Conservation (phyloP, 1,140 invertebrate species). For the Procambarus virginalis region DNA sequence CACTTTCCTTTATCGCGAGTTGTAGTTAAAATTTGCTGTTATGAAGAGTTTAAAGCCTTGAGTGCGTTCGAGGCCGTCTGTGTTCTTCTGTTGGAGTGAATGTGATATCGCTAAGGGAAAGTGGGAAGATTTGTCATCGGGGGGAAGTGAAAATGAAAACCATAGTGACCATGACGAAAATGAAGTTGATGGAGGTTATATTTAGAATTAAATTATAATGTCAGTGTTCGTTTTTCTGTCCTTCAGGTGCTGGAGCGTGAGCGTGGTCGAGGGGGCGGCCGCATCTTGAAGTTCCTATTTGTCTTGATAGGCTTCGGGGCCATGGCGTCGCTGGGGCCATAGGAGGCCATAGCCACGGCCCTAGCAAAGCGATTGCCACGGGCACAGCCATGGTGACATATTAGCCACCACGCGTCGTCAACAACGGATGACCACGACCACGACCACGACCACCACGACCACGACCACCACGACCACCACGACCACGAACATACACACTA, state of each 20-base stretch:
- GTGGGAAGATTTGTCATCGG: no score
- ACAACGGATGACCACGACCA: neutral
- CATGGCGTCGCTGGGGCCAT: conserved; percentile 64
- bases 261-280: conserved; percentile 80
- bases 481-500: conserved; percentile 6
- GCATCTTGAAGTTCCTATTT: conserved; percentile 80
- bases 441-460: conserved; percentile 26
- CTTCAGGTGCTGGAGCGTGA: conserved; percentile 77
- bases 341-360: conserved; percentile 65
- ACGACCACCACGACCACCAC: conserved; percentile 22
- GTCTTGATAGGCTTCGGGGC: conserved; percentile 76
- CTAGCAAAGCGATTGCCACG: conserved; percentile 2
- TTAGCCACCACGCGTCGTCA: neutral
- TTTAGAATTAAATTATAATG: no score
- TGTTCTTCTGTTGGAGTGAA: no score
- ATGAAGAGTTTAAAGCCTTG: no score
- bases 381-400: neutral
- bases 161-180: no score
- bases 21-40: no score
- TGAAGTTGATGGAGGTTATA: no score
- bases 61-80: no score
- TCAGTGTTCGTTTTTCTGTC: no score
- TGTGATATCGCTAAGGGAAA: no score
- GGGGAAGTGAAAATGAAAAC: no score
- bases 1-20: no score